phyloP scores from a whole-genome alignment of 1,140 invertebrate genomes.

The Zophobas morio region DNA sequence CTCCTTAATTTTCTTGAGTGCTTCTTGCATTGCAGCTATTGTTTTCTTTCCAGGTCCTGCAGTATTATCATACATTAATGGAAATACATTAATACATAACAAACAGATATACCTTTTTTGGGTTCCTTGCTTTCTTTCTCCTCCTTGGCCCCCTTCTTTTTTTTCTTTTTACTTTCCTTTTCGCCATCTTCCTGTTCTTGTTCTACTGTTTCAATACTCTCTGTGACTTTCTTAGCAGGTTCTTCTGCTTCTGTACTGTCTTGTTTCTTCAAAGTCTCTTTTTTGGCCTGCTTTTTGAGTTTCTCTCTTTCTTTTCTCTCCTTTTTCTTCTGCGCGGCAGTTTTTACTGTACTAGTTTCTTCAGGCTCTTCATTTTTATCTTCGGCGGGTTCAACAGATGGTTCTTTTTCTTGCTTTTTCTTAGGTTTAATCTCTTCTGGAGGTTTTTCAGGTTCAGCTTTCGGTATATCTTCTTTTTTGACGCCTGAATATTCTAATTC shows the following conservation, averaged over 20 bases:
- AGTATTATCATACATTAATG: conserved; percentile 49
- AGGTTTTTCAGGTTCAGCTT: conserved; percentile 64
- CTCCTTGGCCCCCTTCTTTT: conserved; percentile 66
- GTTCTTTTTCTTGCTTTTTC: conserved; percentile 46
- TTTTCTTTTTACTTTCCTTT: conserved; percentile 67
- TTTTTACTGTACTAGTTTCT: conserved; percentile 80
- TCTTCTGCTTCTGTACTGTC: conserved; percentile 63
- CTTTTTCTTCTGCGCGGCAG: conserved; percentile 88
- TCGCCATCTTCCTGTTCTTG: conserved; percentile 68
- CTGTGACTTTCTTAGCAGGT: conserved; percentile 66
- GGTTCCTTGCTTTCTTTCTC: conserved; percentile 66
- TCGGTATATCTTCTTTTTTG: conserved; percentile 52
- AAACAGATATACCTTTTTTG: conserved; percentile 65
- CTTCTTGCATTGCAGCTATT: conserved; percentile 91
- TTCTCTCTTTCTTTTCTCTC: conserved; percentile 90
- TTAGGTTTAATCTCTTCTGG: conserved; percentile 51
- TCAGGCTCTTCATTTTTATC: conserved; percentile 69
- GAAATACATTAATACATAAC: conserved; percentile 14
- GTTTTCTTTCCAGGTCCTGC: conserved; percentile 84
- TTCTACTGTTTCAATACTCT: conserved; percentile 63
- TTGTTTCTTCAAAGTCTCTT: conserved; percentile 66
- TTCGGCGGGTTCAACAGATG: conserved; percentile 56
- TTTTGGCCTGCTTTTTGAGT: conserved; percentile 76
- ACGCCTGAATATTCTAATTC: conserved; percentile 82
- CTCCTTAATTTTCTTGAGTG: conserved; percentile 89